Base-by-base conservation (phyloP, 1,140 invertebrate species). In the Sminthurinus signatus region DNA sequence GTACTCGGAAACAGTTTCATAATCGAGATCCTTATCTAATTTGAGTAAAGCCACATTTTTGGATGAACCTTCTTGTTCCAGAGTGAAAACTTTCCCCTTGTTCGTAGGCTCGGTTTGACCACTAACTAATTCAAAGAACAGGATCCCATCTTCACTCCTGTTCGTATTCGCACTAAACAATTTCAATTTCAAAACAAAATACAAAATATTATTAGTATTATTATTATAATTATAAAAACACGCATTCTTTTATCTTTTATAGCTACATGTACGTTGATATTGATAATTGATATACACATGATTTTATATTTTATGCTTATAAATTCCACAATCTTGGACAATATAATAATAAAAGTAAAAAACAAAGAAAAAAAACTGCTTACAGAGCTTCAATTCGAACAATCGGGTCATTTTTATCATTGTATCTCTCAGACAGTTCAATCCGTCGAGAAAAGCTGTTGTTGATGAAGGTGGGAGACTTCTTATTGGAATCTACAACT, bases 401-500 rank as follows among this genome's bases (percentile, higher is more conserved):
- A 62, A 93, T 84, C 14, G 82, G 81, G 25, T 77, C 76, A 19
- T 82, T 81, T 71, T 83, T 89, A 75, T 89, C 81, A 15, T 5
- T 8, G 15, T 36, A 15, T 36, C 32, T 5, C 15, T 36, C 32
- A 5, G 32, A 36, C 5, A 36, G 32, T 36, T 5, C 5, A 15
- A 36, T 36, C n/a, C n/a, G n/a, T n/a, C n/a, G n/a, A n/a, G n/a
- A n/a, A n/a, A n/a, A n/a, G 32, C 32, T 36, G 15, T 77, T 82
- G 54, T 84, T 83, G 76, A 87, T 86, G 71, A 89, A 89, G 42
- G 78, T 81, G 50, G 92, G 92, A 43, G 89, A 85, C 76, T 92
- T 91, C 76, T 91, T 92, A 73, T 89, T 85, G 1, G 89, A 89
- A 73, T 90, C 88, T 1, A 93, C 88, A 21, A 94, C 88, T 64